These are phyloP conservation scores for Psix sp. DNA, from an alignment of 1,140 invertebrate genomes.

Conservation along the genomic window DNA sequence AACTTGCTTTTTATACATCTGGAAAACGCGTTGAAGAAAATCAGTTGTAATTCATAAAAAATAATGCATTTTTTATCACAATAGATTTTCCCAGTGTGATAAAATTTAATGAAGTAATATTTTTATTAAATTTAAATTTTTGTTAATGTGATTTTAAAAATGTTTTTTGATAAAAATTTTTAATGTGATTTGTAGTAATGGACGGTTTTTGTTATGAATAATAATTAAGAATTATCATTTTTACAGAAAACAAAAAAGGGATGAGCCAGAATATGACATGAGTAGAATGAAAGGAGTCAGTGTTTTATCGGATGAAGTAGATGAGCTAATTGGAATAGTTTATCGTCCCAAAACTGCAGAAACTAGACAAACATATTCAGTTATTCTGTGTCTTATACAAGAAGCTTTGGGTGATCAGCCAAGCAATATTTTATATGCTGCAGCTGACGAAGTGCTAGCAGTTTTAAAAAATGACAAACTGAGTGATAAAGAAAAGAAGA, in stretches of 20 bases:
- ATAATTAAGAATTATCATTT: neutral
- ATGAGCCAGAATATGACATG: conserved; percentile 95
- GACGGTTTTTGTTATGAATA: no score
- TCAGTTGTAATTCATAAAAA: no score
- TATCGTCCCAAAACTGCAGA: conserved; percentile 99
- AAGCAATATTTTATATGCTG: conserved; percentile 96
- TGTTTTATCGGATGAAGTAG: conserved; percentile 90
- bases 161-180: neutral
- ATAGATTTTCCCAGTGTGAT: no score
- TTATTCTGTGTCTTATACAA: conserved; percentile 97
- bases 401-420: conserved; percentile 98
- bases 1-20: no score
- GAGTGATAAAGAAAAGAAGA: conserved; percentile 95
- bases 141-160: conserved; percentile 1
- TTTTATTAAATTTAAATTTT: conserved; percentile 6
- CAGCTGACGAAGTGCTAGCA: conserved; percentile 97
- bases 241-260: conserved; percentile 82
- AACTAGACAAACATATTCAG: conserved; percentile 97
- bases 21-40: no score
- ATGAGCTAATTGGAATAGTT: conserved; percentile 94
- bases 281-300: conserved; percentile 92
- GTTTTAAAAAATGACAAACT: conserved; percentile 97
- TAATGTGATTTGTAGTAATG: no score
- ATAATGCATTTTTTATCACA: no score
- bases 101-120: no score